Percentiles rank a stretch among this genome's conserved stretches.
phyloP scores from a whole-genome alignment of 1,140 invertebrate species.

The Drosophila triauraria region DNA sequence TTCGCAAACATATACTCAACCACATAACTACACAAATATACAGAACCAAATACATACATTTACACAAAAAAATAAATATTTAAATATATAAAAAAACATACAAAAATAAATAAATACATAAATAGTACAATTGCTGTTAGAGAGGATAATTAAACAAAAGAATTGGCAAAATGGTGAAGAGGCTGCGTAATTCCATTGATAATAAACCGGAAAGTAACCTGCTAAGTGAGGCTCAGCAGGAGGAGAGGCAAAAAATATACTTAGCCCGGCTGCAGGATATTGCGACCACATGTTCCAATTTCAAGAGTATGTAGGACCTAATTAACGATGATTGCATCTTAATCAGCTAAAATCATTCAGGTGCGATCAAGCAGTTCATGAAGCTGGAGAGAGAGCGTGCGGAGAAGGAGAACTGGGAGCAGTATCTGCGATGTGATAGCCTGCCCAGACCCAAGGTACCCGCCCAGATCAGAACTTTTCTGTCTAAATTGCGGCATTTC shows the following conservation, averaged over 20 bases:
- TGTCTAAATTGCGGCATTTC: conserved; percentile 41
- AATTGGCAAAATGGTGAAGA: conserved; percentile 3
- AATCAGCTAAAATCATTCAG: not conserved
- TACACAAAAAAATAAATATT: not conserved
- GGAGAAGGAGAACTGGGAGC: conserved; percentile 45
- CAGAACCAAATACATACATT: not conserved
- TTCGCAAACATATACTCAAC: not conserved
- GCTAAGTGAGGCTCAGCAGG: conserved; percentile 7
- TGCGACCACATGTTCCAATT: not conserved
- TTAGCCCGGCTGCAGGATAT: conserved; percentile 17
- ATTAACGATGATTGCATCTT: accelerated
- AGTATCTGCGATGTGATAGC: conserved; percentile 55
- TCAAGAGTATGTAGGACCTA: conserved; percentile 2
- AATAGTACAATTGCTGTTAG: not conserved
- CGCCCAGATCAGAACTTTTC: conserved; percentile 57
- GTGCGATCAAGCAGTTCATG: not conserved
- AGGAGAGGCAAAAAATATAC: conserved; percentile 10
- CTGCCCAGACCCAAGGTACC: conserved; percentile 60
- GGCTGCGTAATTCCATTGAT: too few species aligned
- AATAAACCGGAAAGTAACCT: not conserved
- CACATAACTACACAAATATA: not conserved
- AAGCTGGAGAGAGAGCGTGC: conserved; percentile 20
- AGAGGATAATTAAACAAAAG: not conserved
- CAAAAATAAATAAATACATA: not conserved
- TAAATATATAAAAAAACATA: not conserved